Evolutionary conservation across 2,888 invertebrate species (phyloP), one percentile per base, ranked within the genome.

Genomic region (Axea sp.): DNA sequence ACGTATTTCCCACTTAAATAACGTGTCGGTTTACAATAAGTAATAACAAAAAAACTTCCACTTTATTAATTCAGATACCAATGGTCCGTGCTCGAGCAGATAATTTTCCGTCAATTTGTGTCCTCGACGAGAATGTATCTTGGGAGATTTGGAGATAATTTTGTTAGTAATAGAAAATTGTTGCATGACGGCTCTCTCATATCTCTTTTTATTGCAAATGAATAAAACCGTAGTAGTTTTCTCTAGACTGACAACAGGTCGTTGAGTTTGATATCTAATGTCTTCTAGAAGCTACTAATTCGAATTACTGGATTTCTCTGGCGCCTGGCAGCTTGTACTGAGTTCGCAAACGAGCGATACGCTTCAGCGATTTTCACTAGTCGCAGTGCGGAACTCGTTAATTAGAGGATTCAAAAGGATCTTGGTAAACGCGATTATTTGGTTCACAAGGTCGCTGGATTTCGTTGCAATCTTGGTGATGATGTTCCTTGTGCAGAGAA

Each of bases 161-260:
- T 67, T 26, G 49, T 57, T 47, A 51, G 41, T 17, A 37, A 15
- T 47, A 62, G 68, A 43, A 68, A 68, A 60, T 68, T 41, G 62
- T 45, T 43, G 15, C 5, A 14, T 28, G 8, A 60, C 47, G 35
- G 53, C n/a, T 12, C 39, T 15, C 37, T 14, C 53, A 60, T 69
- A 60, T 45, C 59, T 57, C 47, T 55, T 14, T 55, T 35, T 49
- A 39, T 31, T 26, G 35, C 24, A n/a, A n/a, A n/a, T n/a, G n/a
- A n/a, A n/a, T n/a, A n/a, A n/a, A n/a, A 41, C 33, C 57, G 64
- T 60, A 30, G 62, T 47, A 65, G 72, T 65, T 72, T 72, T 72
- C 59, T 59, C 51, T 35, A 28, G 14, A 15, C n/a, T 33, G 67
- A 45, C 67, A 51, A 73, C 65, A 72, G 72, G 60, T 73, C 73